Conservation (phyloP, 2,888 invertebrate genomes). For the Parnassius glacialis region DNA sequence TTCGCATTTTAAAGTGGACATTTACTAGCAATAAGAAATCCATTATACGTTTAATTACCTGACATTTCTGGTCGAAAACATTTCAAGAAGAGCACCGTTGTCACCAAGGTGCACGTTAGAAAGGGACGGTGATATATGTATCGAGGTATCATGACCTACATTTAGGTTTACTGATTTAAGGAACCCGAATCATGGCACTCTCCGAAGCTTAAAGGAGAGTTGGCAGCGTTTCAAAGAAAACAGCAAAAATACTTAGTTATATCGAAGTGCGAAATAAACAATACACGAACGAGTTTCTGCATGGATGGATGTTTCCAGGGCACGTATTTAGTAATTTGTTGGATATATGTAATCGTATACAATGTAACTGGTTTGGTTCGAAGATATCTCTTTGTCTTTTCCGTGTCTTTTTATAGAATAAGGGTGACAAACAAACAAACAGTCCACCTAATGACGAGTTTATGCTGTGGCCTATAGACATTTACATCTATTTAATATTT, state of each 20-base stretch:
- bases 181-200: constrained; percentile 32
- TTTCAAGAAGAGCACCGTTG: constrained; percentile 11
- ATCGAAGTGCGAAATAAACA: constrained; percentile 9
- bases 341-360: too few relatives aligned
- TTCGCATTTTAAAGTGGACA: constrained; percentile 23
- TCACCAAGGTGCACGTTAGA: background rate
- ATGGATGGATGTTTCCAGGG: too few relatives aligned
- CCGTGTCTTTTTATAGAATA: too few relatives aligned
- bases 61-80: constrained; percentile 9
- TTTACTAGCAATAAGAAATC: constrained; percentile 25
- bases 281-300: background rate
- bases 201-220: constrained; percentile 36
- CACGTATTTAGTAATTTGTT: too few relatives aligned
- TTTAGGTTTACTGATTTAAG: constrained; percentile 37
- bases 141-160: constrained; percentile 28
- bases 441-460: too few relatives aligned
- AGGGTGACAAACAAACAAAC: too few relatives aligned
- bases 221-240: constrained; percentile 51
- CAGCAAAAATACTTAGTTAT: constrained; percentile 35
- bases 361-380: too few relatives aligned
- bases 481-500: too few relatives aligned
- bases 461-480: too few relatives aligned
- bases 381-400: too few relatives aligned
- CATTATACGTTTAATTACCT: constrained; percentile 23
- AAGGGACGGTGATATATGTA: constrained; percentile 5